Percentiles rank a stretch among this genome's conserved stretches.
Conservation (phyloP, 2,113 vertebrate genomes). For the Lota lota region DNA sequence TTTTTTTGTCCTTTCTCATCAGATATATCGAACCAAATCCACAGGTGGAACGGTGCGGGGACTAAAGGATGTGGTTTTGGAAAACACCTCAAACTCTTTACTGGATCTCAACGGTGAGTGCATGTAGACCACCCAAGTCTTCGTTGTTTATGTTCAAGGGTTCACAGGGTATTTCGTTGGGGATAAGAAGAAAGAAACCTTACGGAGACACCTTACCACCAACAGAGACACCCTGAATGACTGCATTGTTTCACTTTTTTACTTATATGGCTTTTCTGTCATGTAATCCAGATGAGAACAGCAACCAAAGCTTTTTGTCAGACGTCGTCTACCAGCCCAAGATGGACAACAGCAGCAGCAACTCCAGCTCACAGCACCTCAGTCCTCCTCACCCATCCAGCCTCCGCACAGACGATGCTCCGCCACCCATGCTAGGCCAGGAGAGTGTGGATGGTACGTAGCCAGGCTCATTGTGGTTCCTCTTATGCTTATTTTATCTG, state of each 20-base stretch:
- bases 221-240: neutral
- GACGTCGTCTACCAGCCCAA: constrained; percentile 90
- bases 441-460: constrained; percentile 86
- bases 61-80: constrained; percentile 83
- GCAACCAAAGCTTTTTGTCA: constrained; percentile 95
- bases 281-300: constrained; percentile 89
- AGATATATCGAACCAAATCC: constrained; percentile 91
- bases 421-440: constrained; percentile 93
- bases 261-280: neutral
- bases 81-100: constrained; percentile 83
- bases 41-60: constrained; percentile 73
- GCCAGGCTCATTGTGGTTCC: too few species aligned
- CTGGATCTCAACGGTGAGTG: constrained; percentile 90
- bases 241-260: constrained; percentile 2
- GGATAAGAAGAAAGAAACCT: too few species aligned
- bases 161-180: neutral
- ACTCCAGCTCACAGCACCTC: constrained; percentile 90
- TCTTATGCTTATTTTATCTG: too few species aligned
- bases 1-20: constrained; percentile 27
- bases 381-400: constrained; percentile 82
- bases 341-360: constrained; percentile 90
- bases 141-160: too few species aligned
- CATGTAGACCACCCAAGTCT: neutral
- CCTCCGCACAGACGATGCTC: constrained; percentile 88
- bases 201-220: neutral